Evolutionary conservation across 2,113 vertebrate genomes (phyloP).

Genomic region (Lontra canadensis): DNA sequence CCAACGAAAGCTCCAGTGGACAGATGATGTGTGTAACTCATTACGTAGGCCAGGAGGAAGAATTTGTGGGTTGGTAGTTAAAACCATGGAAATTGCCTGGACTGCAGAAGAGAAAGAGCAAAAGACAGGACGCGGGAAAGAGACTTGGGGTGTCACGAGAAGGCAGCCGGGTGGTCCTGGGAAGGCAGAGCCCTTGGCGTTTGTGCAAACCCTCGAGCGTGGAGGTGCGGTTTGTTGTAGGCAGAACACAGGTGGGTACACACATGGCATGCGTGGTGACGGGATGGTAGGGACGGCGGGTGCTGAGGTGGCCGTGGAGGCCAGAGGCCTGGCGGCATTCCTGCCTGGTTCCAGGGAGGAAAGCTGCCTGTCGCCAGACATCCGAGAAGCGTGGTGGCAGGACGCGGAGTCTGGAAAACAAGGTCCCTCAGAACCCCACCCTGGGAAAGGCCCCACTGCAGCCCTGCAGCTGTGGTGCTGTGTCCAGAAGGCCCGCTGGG

Average conservation of each 20-base stretch:
- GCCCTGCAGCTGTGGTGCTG: not conserved
- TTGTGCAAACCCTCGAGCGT: not conserved
- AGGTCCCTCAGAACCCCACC: not conserved
- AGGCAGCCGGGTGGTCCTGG: not conserved
- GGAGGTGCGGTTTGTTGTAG: accelerated
- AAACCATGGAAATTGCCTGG: not conserved
- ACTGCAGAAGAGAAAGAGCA: too few relatives aligned
- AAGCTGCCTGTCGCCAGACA: too few relatives aligned
- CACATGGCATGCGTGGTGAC: accelerated
- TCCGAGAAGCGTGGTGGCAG: not conserved
- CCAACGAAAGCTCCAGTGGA: not conserved
- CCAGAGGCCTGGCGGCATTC: not conserved
- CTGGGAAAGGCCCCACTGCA: not conserved
- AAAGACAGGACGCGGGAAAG: not conserved
- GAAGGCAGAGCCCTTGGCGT: not conserved
- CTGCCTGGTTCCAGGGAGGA: not conserved
- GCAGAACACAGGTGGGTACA: not conserved
- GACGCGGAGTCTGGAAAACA: not conserved
- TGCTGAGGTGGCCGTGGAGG: not conserved
- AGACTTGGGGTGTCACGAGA: not conserved
- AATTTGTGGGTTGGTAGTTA: not conserved
- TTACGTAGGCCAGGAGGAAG: not conserved
- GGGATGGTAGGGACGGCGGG: not conserved
- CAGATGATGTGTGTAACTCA: not conserved
- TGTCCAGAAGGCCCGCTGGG: not conserved